phyloP scores from a whole-genome alignment of 23 tunicate genomes.

The Ciona savignyi region DNA sequence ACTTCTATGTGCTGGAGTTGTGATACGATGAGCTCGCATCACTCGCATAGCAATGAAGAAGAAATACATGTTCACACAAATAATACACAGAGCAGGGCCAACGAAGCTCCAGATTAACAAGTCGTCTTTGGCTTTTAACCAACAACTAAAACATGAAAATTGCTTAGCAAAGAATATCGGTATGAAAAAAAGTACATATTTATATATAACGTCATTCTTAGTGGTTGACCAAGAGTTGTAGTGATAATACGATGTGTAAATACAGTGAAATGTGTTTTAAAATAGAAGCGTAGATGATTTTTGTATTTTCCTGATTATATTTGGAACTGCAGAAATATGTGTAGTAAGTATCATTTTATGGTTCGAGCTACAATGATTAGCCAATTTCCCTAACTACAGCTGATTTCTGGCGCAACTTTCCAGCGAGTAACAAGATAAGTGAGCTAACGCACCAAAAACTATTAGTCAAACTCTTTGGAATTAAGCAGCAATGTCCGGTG shows the following conservation, averaged over 20 bases:
- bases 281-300: slow-evolving; percentile 31
- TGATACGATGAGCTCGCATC: slow-evolving; percentile 30
- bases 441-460: too few species aligned
- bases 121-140: slow-evolving; percentile 29
- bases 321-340: slow-evolving; percentile 31
- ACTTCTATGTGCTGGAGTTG: slow-evolving; percentile 14
- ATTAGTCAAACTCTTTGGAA: not conserved
- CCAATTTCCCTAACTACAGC: too few species aligned
- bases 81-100: slow-evolving; percentile 41
- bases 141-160: slow-evolving; percentile 26
- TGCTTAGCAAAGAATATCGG: slow-evolving; percentile 8
- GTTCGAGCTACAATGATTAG: not conserved
- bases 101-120: slow-evolving; percentile 52
- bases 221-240: slow-evolving; percentile 29
- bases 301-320: slow-evolving; percentile 22
- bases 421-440: too few species aligned
- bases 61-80: slow-evolving; percentile 27
- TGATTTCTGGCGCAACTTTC: too few species aligned
- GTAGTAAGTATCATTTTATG: not conserved
- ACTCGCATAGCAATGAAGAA: slow-evolving; percentile 43
- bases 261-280: slow-evolving; percentile 5
- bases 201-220: slow-evolving; percentile 2
- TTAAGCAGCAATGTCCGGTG: too few species aligned
- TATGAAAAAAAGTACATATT: not conserved
- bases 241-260: slow-evolving; percentile 26